Evolutionary conservation across 2,113 vertebrate species (phyloP).

Genomic region (Ciconia maguari): DNA sequence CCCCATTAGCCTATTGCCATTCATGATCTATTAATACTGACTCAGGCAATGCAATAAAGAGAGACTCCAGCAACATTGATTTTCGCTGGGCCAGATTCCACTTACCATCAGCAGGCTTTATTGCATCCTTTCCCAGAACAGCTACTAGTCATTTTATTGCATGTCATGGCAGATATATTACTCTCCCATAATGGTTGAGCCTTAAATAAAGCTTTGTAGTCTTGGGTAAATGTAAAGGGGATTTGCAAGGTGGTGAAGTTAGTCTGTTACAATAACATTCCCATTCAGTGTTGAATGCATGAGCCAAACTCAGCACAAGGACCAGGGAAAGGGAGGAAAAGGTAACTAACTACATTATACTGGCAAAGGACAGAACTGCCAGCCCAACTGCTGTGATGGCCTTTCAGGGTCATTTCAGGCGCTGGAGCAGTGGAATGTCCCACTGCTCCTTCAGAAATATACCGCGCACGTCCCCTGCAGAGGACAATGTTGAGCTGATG

Average conservation of each 20-base stretch:
- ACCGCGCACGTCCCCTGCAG: neutral
- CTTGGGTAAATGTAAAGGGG: neutral
- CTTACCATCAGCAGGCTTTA: slow-evolving; percentile 65
- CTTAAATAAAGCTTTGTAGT: slow-evolving; percentile 61
- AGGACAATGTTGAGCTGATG: slow-evolving; percentile 53
- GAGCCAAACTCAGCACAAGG: neutral
- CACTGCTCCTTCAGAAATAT: slow-evolving; percentile 57
- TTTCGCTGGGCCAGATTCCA: slow-evolving; percentile 65
- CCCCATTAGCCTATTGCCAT: slow-evolving; percentile 56
- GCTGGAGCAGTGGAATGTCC: slow-evolving; percentile 27
- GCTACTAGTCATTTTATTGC: slow-evolving; percentile 66
- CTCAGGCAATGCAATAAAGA: slow-evolving; percentile 57
- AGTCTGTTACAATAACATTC: neutral
- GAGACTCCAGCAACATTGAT: slow-evolving; percentile 66
- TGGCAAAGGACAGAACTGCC: neutral
- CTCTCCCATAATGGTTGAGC: slow-evolving; percentile 46
- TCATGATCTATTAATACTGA: slow-evolving; percentile 66
- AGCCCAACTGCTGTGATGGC: neutral
- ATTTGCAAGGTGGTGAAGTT: slow-evolving; percentile 44
- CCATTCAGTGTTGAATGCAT: neutral
- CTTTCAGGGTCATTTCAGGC: slow-evolving; percentile 23
- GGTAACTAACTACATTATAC: neutral
- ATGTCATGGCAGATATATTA: slow-evolving; percentile 58
- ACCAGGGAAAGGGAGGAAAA: neutral
- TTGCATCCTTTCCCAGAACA: slow-evolving; percentile 70